Evolutionary conservation across 2,888 invertebrate species (phyloP), one percentile per base, ranked within the genome.

Genomic region (Ctena decussata): DNA sequence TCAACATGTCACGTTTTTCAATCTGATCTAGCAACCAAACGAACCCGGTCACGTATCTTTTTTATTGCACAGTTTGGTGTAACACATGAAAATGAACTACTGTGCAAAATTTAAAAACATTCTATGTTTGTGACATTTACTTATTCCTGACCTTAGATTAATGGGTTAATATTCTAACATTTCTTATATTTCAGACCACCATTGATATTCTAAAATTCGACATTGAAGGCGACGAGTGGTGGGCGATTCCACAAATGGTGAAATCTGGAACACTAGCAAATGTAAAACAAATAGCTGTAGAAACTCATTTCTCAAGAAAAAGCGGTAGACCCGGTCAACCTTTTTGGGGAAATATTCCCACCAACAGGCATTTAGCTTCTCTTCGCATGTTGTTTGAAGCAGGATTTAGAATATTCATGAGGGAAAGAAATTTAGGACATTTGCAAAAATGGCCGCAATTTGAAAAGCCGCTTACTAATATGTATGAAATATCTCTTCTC

Each of bases 181-280:
- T n/a, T n/a, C n/a, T 49, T 49, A 49, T 49, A 15, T 49, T 49
- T 49, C 49, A 88, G 88, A 39, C 77, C 35, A 76, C 77, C 5
- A 85, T 88, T 6, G 88, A 88, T 39, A 81, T 88, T 65, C 77
- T 88, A 37, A 88, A 88, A 79, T 82, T 85, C 41, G 88, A 88
- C 78, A 82, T 85, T 24, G 88, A 88, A 74, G 88, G 88, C 18
- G 81, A 78, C 46, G 88, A 88, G 57, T 88, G 88, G 88, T 49
- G 57, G 12, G 49, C 88, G 0, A 85, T 88, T 12, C 88, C 85
- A 5, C 79, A 88, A 37, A 88, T 88, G 88, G 77, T 85, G 27
- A 24, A 69, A 57, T 77, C 85, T 11, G 85, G 88, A 3, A 69
- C 81, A 3, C 65, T 88, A 11, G 77, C 78, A 70, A 80, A 84